Percentiles rank a stretch among this genome's conserved stretches.
phyloP scores from a whole-genome alignment of 2,888 invertebrate genomes.

The Blera fallax region DNA sequence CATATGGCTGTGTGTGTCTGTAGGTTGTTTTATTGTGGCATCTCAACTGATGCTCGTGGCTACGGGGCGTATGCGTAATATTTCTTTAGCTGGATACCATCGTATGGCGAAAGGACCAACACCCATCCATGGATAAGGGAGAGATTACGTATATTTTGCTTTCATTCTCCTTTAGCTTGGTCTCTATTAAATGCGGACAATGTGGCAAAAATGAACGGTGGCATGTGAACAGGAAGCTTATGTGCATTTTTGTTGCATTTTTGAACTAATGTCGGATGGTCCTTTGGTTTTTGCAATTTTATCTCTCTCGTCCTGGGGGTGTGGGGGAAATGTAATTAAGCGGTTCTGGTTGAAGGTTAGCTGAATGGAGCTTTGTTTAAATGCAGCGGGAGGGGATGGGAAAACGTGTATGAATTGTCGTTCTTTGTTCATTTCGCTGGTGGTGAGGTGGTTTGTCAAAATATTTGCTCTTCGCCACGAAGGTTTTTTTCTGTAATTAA shows the following conservation, averaged over 20 bases:
- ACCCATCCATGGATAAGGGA: constrained; percentile 11
- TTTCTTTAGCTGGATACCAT: constrained; percentile 26
- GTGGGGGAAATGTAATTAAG: constrained; percentile 57
- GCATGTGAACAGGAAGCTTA: constrained; percentile 21
- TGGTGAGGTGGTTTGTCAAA: constrained; percentile 15
- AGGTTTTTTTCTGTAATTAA: constrained; percentile 18
- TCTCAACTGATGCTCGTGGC: constrained; percentile 1
- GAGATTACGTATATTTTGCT: constrained; percentile 43
- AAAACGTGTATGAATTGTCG: neutral
- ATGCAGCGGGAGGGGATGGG: neutral
- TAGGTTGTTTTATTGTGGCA: constrained; percentile 44
- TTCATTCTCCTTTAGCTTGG: constrained; percentile 18
- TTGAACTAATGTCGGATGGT: constrained; percentile 14
- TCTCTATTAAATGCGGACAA: constrained; percentile 67
- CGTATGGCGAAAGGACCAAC: constrained; percentile 14
- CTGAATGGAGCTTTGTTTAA: constrained; percentile 16
- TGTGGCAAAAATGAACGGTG: constrained; percentile 55
- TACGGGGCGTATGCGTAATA: constrained; percentile 63
- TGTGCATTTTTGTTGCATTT: constrained; percentile 20
- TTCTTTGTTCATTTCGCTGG: constrained; percentile 7
- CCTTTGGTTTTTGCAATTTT: constrained; percentile 43
- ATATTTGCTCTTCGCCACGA: constrained; percentile 45
- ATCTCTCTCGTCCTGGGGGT: constrained; percentile 1
- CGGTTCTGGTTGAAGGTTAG: constrained; percentile 42
- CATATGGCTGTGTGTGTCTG: constrained; percentile 36